Conservation (phyloP, 2,888 invertebrate species). For the Yponomeuta sedellus region DNA sequence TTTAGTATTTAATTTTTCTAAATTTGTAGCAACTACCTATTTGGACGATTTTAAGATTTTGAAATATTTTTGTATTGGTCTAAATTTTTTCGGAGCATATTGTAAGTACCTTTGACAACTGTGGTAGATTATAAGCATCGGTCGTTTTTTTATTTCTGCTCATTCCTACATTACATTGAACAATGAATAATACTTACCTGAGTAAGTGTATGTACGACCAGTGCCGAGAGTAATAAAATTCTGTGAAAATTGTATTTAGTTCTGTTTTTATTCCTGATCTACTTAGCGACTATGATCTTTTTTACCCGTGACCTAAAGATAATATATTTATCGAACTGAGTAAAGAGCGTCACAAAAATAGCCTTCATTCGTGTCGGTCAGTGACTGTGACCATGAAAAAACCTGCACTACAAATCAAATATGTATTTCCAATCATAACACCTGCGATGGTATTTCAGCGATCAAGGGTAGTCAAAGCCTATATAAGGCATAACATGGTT, state of each 20-base stretch:
- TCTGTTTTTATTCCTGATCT: conserved; percentile 23
- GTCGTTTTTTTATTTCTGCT: conserved; percentile 30
- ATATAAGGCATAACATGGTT: conserved; percentile 40
- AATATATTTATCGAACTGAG: background rate
- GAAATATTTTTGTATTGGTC: background rate
- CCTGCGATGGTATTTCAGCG: conserved; percentile 53
- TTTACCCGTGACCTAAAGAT: background rate
- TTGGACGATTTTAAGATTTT: conserved; percentile 24
- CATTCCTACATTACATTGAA: conserved; percentile 29
- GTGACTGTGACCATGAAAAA: conserved; percentile 36
- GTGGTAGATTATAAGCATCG: conserved; percentile 4
- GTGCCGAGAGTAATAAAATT: conserved; percentile 56
- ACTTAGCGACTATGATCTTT: background rate
- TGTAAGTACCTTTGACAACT: background rate
- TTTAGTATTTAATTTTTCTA: conserved; percentile 56
- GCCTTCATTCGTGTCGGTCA: conserved; percentile 31
- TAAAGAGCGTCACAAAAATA: conserved; percentile 15
- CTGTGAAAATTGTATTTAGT: conserved; percentile 34
- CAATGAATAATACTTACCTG: background rate
- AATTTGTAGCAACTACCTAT: conserved; percentile 60
- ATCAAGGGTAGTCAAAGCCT: conserved; percentile 43
- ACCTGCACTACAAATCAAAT: conserved; percentile 49
- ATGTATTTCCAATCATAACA: conserved; percentile 71
- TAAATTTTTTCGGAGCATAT: background rate
- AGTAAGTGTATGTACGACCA: conserved; percentile 34